phyloP scores from a whole-genome alignment of 2,113 vertebrate species.

The Triplophysa tibetana region DNA sequence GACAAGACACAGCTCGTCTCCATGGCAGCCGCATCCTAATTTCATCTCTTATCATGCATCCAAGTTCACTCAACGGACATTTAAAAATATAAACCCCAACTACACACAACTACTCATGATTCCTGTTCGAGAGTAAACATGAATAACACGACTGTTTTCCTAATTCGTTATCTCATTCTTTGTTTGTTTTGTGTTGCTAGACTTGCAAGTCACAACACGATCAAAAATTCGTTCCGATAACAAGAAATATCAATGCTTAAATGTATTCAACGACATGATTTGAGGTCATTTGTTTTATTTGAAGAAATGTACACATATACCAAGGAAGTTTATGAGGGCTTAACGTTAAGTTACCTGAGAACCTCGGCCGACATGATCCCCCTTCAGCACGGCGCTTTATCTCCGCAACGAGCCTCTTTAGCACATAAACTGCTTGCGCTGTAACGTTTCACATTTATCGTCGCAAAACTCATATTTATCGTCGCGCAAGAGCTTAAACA shows the following conservation, averaged over 20 bases:
- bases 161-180: not conserved
- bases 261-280: not conserved
- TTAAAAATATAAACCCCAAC: not conserved
- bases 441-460: not conserved
- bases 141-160: no score
- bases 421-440: not conserved
- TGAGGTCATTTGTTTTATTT: not conserved
- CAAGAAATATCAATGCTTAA: not conserved
- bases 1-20: not conserved
- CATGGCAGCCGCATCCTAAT: not conserved
- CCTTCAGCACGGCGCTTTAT: not conserved
- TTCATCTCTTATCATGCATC: not conserved
- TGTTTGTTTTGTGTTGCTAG: not conserved
- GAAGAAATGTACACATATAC: not conserved
- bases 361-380: conserved; percentile 53
- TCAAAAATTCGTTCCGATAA: not conserved
- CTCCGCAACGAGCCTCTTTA: not conserved
- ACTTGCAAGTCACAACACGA: not conserved
- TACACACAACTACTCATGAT: not conserved
- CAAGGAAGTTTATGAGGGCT: no score
- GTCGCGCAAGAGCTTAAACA: not conserved
- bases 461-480: not conserved
- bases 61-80: not conserved
- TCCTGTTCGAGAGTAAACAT: not conserved
- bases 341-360: conserved; percentile 40